Conservation (phyloP, 2,113 vertebrate species). For the Noturus placidus region DNA sequence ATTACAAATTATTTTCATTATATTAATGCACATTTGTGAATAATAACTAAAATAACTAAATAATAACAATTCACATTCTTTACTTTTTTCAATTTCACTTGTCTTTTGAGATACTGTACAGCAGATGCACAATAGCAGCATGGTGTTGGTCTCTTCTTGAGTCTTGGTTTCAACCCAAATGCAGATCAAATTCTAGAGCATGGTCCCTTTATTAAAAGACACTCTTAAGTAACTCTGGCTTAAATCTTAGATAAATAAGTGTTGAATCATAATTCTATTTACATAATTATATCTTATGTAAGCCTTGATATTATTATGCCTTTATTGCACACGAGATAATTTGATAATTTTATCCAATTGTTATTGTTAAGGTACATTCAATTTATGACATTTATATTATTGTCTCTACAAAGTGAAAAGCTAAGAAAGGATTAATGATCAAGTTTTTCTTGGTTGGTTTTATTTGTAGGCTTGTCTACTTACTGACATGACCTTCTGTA, state of each 20-base stretch:
- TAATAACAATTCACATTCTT: no score
- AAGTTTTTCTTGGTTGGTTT: neutral
- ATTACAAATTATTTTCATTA: no score
- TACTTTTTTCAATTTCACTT: no score
- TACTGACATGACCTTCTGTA: neutral
- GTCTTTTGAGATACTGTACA: no score
- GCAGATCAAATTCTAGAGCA: neutral
- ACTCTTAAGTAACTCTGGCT: no score
- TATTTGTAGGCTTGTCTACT: constrained; percentile 3
- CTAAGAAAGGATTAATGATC: neutral
- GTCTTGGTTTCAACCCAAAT: neutral
- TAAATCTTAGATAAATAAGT: no score
- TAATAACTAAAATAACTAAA: neutral
- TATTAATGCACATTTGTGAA: neutral
- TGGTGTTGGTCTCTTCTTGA: neutral
- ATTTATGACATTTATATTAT: neutral
- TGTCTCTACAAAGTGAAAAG: neutral
- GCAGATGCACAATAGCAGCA: neutral
- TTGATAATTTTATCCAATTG: neutral
- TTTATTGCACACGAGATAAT: no score
- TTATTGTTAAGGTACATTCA: neutral
- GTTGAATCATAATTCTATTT: neutral
- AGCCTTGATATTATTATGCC: no score
- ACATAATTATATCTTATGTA: neutral
- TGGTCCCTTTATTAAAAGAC: neutral